A percentile compares a stretch with the other conserved stretches of the same genome.
These are phyloP conservation scores for Oreochromis grahami DNA, from an alignment of 2,797 vertebrate genomes.

Conservation along the genomic window DNA sequence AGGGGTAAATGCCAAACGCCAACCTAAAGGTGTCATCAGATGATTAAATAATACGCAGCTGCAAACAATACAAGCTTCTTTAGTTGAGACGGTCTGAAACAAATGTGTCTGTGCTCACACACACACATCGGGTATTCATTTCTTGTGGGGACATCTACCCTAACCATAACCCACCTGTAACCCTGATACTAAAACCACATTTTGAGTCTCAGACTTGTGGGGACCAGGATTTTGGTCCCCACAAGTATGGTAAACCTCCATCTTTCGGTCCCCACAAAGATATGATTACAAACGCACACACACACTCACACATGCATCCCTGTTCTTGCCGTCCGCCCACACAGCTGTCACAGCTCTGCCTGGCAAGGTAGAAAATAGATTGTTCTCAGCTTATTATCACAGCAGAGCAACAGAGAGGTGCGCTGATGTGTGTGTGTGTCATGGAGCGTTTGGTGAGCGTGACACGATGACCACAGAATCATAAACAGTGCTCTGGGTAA, in stretches of 20 bases:
- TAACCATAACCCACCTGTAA: too few species aligned
- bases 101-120: not conserved
- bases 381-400: conserved; percentile 28
- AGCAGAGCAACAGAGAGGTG: conserved; percentile 6
- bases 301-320: not conserved
- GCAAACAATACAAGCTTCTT: not conserved
- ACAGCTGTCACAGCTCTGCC: conserved; percentile 43
- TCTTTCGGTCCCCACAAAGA: not conserved
- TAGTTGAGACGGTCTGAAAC: not conserved
- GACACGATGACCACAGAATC: not conserved
- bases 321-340: conserved; percentile 44
- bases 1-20: not conserved
- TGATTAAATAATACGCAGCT: not conserved
- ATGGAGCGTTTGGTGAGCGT: accelerated
- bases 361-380: conserved; percentile 53
- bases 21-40: not conserved
- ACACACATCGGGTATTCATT: not conserved
- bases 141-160: not conserved
- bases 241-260: too few species aligned
- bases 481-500: accelerated
- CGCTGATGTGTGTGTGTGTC: not conserved
- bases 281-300: accelerated
- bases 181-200: too few species aligned
- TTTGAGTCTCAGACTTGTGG: too few species aligned
- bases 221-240: not conserved